Percentiles rank a stretch among this genome's conserved stretches.
phyloP scores from a whole-genome alignment of 2,888 invertebrate genomes.

The Volucella inflata region DNA sequence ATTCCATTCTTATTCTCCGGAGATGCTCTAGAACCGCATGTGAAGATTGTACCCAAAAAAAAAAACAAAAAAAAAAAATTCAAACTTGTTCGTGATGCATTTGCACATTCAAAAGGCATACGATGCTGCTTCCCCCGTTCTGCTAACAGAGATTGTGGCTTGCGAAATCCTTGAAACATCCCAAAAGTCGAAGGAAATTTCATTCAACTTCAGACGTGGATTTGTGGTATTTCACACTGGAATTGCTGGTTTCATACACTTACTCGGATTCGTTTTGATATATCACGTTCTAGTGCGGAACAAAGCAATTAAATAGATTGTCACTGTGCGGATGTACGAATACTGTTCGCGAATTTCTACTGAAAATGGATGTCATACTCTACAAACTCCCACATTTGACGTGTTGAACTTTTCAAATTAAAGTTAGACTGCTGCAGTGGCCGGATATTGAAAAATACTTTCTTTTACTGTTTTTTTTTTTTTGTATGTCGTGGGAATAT shows the following conservation, averaged over 20 bases:
- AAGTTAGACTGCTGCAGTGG: neutral
- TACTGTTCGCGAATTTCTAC: neutral
- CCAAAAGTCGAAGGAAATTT: slow-evolving; percentile 56
- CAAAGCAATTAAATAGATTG: slow-evolving; percentile 65
- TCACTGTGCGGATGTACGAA: slow-evolving; percentile 14
- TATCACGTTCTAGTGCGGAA: slow-evolving; percentile 61
- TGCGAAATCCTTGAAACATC: slow-evolving; percentile 34
- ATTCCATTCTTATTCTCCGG: slow-evolving; percentile 19
- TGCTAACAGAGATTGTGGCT: slow-evolving; percentile 46
- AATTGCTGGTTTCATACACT: slow-evolving; percentile 21
- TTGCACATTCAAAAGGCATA: slow-evolving; percentile 13
- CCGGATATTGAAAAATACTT: neutral
- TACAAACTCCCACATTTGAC: neutral
- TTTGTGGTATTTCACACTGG: slow-evolving; percentile 33
- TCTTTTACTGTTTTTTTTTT: slow-evolving; percentile 7
- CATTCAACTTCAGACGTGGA: slow-evolving; percentile 32
- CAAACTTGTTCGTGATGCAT: slow-evolving; percentile 52
- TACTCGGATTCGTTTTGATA: slow-evolving; percentile 14
- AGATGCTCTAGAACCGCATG: neutral
- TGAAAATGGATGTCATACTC: slow-evolving; percentile 6
- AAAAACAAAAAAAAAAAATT: neutral
- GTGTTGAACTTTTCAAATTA: slow-evolving; percentile 5
- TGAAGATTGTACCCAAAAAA: neutral
- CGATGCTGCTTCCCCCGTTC: neutral
- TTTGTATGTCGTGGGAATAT: slow-evolving; percentile 11